Percentiles rank a stretch among this genome's conserved stretches.
phyloP scores from a whole-genome alignment of 1,140 invertebrate genomes.

The Drosophila nasuta region DNA sequence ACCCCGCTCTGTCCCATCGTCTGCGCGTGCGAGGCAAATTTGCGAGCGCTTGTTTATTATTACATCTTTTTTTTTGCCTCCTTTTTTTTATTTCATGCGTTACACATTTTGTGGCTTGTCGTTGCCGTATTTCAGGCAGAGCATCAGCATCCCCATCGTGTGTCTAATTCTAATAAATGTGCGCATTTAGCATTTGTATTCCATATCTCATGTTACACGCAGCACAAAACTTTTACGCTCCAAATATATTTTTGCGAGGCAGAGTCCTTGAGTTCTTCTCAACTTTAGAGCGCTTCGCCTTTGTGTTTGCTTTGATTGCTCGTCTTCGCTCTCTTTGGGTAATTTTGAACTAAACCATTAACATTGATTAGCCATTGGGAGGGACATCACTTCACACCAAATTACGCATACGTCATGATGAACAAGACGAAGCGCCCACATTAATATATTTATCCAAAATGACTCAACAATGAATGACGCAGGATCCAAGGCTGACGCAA shows the following conservation, averaged over 20 bases:
- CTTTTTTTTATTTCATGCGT: neutral
- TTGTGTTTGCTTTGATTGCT: conserved; percentile 1
- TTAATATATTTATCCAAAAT: conserved; percentile 20
- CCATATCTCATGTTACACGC: conserved; percentile 43
- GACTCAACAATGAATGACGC: conserved; percentile 53
- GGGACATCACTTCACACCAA: conserved; percentile 52
- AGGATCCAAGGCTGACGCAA: conserved; percentile 51
- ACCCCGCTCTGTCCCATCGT: neutral
- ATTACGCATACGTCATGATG: conserved; percentile 71
- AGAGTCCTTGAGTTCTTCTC: conserved; percentile 12
- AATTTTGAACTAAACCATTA: conserved; percentile 51
- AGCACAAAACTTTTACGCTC: conserved; percentile 1
- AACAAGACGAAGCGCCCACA: conserved; percentile 5
- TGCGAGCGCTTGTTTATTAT: conserved; percentile 45
- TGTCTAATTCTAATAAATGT: conserved; percentile 49
- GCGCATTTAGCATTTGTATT: conserved; percentile 51
- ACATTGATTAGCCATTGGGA: conserved; percentile 75
- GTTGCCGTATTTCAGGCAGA: conserved; percentile 16
- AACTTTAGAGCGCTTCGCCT: conserved; percentile 5
- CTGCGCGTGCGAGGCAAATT: conserved; percentile 33
- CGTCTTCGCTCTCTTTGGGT: neutral
- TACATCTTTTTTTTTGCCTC: conserved; percentile 14
- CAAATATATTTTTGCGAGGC: conserved; percentile 5
- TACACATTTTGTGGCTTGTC: conserved; percentile 27
- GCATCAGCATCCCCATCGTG: neutral